Evolutionary conservation across 2,113 vertebrate genomes (phyloP), one percentile per base, ranked within the genome.

Genomic region (Hyaena hyaena): DNA sequence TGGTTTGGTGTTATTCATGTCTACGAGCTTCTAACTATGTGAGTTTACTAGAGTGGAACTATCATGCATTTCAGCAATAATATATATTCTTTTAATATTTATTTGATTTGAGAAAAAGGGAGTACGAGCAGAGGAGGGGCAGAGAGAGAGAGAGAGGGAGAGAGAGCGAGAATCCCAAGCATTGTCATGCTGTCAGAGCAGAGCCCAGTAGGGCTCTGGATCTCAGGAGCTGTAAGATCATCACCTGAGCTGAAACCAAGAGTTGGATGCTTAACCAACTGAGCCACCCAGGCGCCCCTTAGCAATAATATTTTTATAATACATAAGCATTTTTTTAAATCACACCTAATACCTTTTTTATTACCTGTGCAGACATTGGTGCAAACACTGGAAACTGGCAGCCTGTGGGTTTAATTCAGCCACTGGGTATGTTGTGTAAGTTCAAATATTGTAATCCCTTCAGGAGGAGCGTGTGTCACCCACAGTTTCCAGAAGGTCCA

Each of bases 301-400:
- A 95, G 35, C 48, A 84, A 39, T 11, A 79, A 66, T 66, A 53
- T 83, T 87, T 93, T 92, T 83, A 53, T 39, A 39, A 39, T 39
- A 39, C 39, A 39, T 39, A 39, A 39, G 39, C 39, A 39, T 39
- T 39, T 39, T 39, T 39, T 39, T 3, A 39, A 39, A 39, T 81
- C 50, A 85, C 10, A 90, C 50, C 26, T 73, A 95, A 69, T 28
- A 50, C 39, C 43, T n/a, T 16, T 95, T 90, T 94, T 82, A 90
- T 71, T 43, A 33, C 33, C 69, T 76, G 66, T 23, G 33, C 16
- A 23, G 58, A 61, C 63, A 88, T 87, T 15, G 31, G 15, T 89
- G 4, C 80, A 45, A 26, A 84, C 39, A 14, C 24, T 89, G n/a
- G 61, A 90, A 61, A 69, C 19, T 65, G 48, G 50, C 17, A 81